phyloP scores from a whole-genome alignment of 2,797 vertebrate species.

The Pipistrellus nathusii region DNA sequence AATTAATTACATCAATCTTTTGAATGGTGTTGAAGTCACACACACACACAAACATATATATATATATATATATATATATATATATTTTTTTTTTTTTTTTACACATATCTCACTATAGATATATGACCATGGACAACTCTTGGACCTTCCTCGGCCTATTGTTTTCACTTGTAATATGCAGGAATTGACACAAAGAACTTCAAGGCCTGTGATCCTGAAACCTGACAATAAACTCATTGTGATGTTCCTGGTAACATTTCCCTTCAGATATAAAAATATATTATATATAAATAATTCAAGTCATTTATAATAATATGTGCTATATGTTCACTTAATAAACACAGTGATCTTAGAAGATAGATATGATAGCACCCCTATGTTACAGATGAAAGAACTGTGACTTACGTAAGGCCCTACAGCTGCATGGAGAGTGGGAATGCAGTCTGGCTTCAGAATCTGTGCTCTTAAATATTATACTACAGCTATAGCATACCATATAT shows the following conservation, averaged over 20 bases:
- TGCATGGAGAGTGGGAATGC: background rate
- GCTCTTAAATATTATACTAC: background rate
- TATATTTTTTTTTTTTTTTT: background rate
- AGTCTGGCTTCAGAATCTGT: background rate
- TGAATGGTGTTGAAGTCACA: background rate
- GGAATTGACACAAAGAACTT: background rate
- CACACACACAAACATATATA: no score
- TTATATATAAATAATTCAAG: background rate
- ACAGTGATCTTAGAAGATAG: background rate
- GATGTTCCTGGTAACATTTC: slow-evolving; percentile 9
- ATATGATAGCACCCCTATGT: background rate
- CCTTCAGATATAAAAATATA: background rate
- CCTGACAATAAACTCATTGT: background rate
- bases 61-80: no score
- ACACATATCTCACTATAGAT: background rate
- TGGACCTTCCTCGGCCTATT: background rate
- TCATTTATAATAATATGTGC: background rate
- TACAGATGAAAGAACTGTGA: background rate
- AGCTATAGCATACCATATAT: background rate
- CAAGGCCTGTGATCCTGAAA: background rate
- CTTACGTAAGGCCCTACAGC: background rate
- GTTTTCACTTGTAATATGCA: background rate
- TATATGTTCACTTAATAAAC: background rate
- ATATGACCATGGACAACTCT: background rate
- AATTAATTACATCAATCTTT: background rate